Evolutionary conservation across 2,797 vertebrate genomes (phyloP).

Genomic region (Anguilla megastoma): DNA sequence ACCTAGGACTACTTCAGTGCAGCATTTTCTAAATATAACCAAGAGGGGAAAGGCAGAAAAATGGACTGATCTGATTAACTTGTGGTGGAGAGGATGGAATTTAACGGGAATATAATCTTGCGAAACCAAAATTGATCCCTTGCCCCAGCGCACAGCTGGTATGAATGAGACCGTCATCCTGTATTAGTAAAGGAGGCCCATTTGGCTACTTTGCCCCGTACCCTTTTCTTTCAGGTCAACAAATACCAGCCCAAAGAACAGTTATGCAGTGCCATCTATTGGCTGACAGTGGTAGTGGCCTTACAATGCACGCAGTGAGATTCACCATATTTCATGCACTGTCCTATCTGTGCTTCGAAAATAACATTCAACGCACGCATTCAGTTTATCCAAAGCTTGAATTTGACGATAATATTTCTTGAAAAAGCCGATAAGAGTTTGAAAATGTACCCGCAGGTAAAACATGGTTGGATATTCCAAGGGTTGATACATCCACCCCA

Average conservation of each 20-base stretch:
- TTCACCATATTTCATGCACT: not conserved
- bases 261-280: constrained; percentile 16
- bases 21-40: not conserved
- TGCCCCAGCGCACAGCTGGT: not conserved
- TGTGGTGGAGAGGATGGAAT: not conserved
- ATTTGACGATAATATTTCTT: not conserved
- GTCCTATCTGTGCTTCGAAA: not conserved
- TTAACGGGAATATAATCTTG: not conserved
- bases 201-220: not conserved
- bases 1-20: not conserved
- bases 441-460: not conserved
- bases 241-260: not conserved
- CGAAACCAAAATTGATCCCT: not conserved
- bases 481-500: not conserved
- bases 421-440: not conserved
- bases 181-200: not conserved
- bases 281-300: not conserved
- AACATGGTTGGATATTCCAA: not conserved
- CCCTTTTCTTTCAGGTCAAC: not conserved
- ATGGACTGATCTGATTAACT: not conserved
- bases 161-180: not conserved
- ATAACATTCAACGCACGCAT: not conserved
- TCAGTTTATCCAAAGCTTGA: not conserved
- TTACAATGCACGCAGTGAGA: not conserved
- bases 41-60: not conserved